Conservation (phyloP, 2,797 vertebrate genomes). For the Sphenopsis melanotis region DNA sequence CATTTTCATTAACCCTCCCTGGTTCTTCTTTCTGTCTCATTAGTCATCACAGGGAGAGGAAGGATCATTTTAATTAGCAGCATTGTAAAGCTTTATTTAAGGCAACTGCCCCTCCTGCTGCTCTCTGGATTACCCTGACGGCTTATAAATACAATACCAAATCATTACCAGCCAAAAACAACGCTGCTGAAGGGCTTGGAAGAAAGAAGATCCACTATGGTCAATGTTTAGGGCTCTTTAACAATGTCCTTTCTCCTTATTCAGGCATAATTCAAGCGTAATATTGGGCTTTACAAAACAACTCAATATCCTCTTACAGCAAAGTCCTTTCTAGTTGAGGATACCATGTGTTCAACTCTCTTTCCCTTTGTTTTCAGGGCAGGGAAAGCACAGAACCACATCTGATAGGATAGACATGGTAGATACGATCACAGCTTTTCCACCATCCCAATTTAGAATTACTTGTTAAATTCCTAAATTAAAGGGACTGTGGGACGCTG, state of each 20-base stretch:
- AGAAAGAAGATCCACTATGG: conserved; percentile 41
- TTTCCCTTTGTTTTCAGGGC: conserved; percentile 22
- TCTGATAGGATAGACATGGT: conserved; percentile 24
- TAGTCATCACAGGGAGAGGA: conserved; percentile 64
- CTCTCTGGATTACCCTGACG: conserved; percentile 63
- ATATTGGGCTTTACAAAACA: conserved; percentile 63
- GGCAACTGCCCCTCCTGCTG: conserved; percentile 68
- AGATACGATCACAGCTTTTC: neutral
- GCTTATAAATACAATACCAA: conserved; percentile 67
- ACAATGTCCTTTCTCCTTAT: conserved; percentile 55
- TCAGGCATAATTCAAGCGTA: conserved; percentile 61
- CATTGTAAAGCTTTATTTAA: conserved; percentile 70
- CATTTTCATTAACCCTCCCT: conserved; percentile 70
- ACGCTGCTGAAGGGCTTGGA: neutral
- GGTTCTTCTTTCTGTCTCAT: conserved; percentile 64
- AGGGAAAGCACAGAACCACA: neutral
- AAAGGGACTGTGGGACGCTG: neutral
- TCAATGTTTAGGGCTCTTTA: conserved; percentile 46
- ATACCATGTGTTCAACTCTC: conserved; percentile 34
- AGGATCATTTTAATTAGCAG: conserved; percentile 77
- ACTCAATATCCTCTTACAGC: conserved; percentile 35
- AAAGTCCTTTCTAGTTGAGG: conserved; percentile 34
- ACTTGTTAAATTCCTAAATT: conserved; percentile 33
- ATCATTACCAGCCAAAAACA: conserved; percentile 48
- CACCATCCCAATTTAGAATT: neutral